Evolutionary conservation across 2,113 vertebrate species (phyloP).

Genomic region (Rattus norvegicus): GRCr8 NC_086020.1:150570501-150571000

Average conservation of each 20-base stretch:
- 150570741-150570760: background rate
- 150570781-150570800: background rate
- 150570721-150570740: too few relatives aligned
- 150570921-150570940: constrained; percentile 92
- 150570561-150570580: background rate
- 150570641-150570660: background rate
- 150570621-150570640: background rate
- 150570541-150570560: background rate
- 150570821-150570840: background rate
- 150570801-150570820: background rate
- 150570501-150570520: background rate
- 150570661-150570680: background rate
- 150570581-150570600: background rate
- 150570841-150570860: constrained; percentile 21
- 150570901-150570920: constrained; percentile 96
- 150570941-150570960: constrained; percentile 97
- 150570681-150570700: background rate
- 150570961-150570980: constrained; percentile 94
- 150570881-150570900: constrained; percentile 92
- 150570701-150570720: too few relatives aligned
- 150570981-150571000: constrained; percentile 82
- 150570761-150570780: background rate
- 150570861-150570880: constrained; percentile 98
- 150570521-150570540: background rate
- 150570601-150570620: background rate